A percentile compares a stretch with the other conserved stretches of the same genome.
Evolutionary conservation across 1,140 invertebrate genomes (phyloP).

Genomic region (Steinernema khuongi): DNA sequence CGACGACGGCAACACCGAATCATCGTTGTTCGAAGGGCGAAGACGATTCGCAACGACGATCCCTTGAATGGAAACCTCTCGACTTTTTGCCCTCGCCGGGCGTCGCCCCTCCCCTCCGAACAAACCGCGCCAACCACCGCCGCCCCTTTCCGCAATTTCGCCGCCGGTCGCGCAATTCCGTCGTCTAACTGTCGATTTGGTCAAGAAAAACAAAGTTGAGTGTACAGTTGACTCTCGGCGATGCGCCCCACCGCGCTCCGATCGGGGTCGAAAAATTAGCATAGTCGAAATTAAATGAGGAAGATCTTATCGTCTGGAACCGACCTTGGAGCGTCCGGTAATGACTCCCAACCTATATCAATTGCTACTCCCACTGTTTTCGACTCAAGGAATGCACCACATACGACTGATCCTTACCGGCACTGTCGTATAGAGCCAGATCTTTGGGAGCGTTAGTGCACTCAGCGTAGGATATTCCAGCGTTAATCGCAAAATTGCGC

Average conservation of each 20-base stretch:
- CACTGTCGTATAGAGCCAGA: too few species aligned
- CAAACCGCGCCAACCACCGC: background rate
- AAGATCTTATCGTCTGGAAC: background rate
- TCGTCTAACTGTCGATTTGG: constrained; percentile 1
- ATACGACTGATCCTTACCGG: background rate
- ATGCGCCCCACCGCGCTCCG: background rate
- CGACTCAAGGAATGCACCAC: background rate
- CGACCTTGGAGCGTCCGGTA: background rate
- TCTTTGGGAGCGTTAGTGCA: too few species aligned
- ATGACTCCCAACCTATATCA: constrained; percentile 7
- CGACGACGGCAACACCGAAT: background rate
- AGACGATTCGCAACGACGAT: constrained; percentile 9
- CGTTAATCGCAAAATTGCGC: background rate
- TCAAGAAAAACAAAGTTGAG: background rate
- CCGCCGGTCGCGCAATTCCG: background rate
- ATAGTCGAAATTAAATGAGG: background rate
- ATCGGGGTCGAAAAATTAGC: background rate
- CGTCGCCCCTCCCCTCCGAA: background rate
- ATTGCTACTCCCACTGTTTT: background rate
- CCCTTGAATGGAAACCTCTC: constrained; percentile 11
- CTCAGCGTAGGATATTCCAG: too few species aligned
- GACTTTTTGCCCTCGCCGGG: background rate
- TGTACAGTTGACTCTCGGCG: background rate
- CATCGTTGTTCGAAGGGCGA: background rate
- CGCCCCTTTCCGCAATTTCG: constrained; percentile 14